These are phyloP conservation scores for Melieria omissa DNA, from an alignment of 2,888 invertebrate species.

Conservation along the genomic window DNA sequence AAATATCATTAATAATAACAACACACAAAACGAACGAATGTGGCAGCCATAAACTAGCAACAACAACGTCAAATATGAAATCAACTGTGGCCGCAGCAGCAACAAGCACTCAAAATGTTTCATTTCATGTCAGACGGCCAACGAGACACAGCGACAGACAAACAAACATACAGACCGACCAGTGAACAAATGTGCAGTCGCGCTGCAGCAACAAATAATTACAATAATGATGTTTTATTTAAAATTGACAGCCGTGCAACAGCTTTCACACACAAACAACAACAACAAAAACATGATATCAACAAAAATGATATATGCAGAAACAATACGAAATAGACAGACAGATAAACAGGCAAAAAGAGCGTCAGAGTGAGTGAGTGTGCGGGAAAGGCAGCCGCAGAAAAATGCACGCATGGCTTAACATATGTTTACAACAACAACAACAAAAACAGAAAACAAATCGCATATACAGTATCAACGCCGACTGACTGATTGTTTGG, in stretches of 20 bases:
- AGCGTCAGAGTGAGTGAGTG: too few relatives aligned
- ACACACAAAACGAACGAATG: conserved; percentile 12
- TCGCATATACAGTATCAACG: background rate
- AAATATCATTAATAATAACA: conserved; percentile 54
- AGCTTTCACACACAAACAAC: conserved; percentile 30
- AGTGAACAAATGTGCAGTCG: too few relatives aligned
- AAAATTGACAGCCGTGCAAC: conserved; percentile 28
- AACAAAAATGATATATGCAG: too few relatives aligned
- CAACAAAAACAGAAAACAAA: conserved; percentile 12
- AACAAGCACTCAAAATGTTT: background rate
- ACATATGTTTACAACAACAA: background rate
- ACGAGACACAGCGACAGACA: background rate
- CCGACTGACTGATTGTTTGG: too few relatives aligned
- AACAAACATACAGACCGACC: background rate
- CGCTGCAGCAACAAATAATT: conserved; percentile 26
- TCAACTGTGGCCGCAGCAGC: background rate
- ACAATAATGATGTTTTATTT: conserved; percentile 36
- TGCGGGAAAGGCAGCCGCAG: too few relatives aligned
- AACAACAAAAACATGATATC: background rate
- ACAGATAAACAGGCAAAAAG: too few relatives aligned
- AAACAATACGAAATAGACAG: too few relatives aligned
- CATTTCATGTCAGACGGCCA: conserved; percentile 1
- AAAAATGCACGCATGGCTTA: too few relatives aligned
- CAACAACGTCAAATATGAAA: background rate
- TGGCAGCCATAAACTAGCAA: background rate